Conservation (phyloP, 1,140 invertebrate species). For the Lasioglossum albipes region DNA sequence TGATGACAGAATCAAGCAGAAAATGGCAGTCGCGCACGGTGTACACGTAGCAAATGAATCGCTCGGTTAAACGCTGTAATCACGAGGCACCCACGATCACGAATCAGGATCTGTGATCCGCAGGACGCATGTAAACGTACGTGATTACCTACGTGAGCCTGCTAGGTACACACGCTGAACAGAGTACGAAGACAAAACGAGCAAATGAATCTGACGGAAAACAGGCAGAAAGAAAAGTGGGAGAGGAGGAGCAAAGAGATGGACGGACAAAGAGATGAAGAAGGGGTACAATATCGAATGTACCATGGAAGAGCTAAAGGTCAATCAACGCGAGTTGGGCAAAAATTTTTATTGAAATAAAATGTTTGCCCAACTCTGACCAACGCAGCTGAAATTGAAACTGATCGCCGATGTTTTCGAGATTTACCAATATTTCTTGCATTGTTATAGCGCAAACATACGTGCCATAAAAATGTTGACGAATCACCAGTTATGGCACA, state of each 20-base stretch:
- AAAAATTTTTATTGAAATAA: too few relatives aligned
- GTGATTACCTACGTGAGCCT: slow-evolving; percentile 57
- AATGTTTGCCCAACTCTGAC: too few relatives aligned
- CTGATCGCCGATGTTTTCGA: slow-evolving; percentile 10
- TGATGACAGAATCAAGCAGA: slow-evolving; percentile 13
- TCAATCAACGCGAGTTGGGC: slow-evolving; percentile 73
- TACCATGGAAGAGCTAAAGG: slow-evolving; percentile 52
- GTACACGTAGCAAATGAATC: slow-evolving; percentile 65
- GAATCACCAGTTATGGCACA: too few relatives aligned
- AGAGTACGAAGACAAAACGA: slow-evolving; percentile 42
- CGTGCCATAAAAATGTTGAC: not conserved
- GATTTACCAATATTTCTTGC: slow-evolving; percentile 31
- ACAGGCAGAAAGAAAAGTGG: not conserved
- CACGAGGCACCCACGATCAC: slow-evolving; percentile 62
- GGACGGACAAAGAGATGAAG: not conserved
- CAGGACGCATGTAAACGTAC: slow-evolving; percentile 55
- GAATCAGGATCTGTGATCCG: slow-evolving; percentile 65
- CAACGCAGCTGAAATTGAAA: slow-evolving; percentile 64
- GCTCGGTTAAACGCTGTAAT: slow-evolving; percentile 70
- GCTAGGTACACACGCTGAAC: slow-evolving; percentile 44
- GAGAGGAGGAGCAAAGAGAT: not conserved
- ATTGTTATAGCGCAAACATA: not conserved
- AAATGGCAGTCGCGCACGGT: slow-evolving; percentile 19
- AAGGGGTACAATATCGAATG: slow-evolving; percentile 10
- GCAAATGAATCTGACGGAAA: not conserved